Evolutionary conservation across 1,140 invertebrate species (phyloP), one percentile per base, ranked within the genome.

Genomic region (Diachasmimorpha longicaudata): DNA sequence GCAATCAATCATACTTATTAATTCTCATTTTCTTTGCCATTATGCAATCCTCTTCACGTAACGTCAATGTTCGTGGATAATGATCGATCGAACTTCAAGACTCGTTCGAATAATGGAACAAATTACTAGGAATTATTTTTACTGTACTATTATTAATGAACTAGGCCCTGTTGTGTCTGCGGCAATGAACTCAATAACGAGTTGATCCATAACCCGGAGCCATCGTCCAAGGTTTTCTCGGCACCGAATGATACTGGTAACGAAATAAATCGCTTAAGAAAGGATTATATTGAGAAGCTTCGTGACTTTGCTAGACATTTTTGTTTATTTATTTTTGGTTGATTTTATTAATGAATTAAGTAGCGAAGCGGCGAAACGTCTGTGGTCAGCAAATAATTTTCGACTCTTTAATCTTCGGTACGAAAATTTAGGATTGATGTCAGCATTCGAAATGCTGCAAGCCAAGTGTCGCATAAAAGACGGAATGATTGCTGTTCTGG

Each of bases 401-500:
- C 1, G 21, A 31, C 31, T 1, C 6, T 55, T 55, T 55, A 6
- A 55, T 4, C 19, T 55, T 6, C 9, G 19, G 8, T 16, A 1
- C 14, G 48, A 21, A 55, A 16, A 25, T 75, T 72, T 21, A 81
- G 78, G 66, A 74, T 1, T 81, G 5, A 67, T 36, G 31, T 68
- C 76, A 36, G 73, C 77, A 0, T 31, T 81, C 4, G 52, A 77
- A 39, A 21, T 78, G n/a, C 76, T 81, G 21, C 78, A 68, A 39
- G 25, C 42, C 46, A 78, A 78, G 37, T 80, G 77, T 66, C 77
- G 72, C 46, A 76, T 63, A 42, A 77, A 79, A 42, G 72, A 80
- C 5, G 70, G 77, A 31, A 77, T 81, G 68, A 81, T 81, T 42
- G 66, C 78, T 10, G 68, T 74, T 42, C 71, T 81, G 31, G 76